Percentiles rank a stretch among this genome's conserved stretches.
phyloP scores from a whole-genome alignment of 2,797 vertebrate species.

The Staurois parvus region DNA sequence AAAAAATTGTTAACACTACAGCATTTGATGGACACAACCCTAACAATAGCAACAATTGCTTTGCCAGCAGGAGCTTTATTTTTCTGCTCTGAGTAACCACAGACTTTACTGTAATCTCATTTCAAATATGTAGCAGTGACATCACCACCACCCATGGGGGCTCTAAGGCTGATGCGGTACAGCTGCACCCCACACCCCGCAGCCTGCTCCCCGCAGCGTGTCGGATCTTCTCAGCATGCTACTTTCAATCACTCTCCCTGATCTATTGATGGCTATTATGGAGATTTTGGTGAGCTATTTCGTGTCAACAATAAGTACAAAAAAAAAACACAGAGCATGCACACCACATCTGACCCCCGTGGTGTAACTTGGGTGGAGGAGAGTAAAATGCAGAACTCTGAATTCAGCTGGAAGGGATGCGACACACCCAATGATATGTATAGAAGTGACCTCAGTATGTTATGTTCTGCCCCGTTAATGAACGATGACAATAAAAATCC shows the following conservation, averaged over 20 bases:
- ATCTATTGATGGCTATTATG: no score
- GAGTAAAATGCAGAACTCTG: not conserved
- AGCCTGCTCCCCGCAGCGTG: not conserved
- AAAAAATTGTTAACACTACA: no score
- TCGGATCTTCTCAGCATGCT: no score
- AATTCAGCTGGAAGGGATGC: not conserved
- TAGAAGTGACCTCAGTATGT: conserved; percentile 2
- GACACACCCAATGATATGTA: conserved; percentile 3
- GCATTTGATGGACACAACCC: not conserved
- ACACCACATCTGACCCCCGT: not conserved
- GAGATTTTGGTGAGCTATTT: no score
- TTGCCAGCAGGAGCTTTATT: not conserved
- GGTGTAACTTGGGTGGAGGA: not conserved
- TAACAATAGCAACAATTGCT: conserved; percentile 16
- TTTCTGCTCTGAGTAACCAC: not conserved
- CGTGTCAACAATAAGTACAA: no score
- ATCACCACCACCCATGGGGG: conserved; percentile 11
- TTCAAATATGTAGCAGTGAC: conserved; percentile 26
- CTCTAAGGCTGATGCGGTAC: not conserved
- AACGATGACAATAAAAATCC: not conserved
- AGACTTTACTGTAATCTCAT: conserved; percentile 6
- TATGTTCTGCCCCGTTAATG: not conserved
- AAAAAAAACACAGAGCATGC: no score
- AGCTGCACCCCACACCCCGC: no score
- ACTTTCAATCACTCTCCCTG: no score